Percentiles rank a stretch among this genome's conserved stretches.
These are phyloP conservation scores for Mycteria americana DNA, from an alignment of 2,797 vertebrate species.

Conservation along the genomic window DNA sequence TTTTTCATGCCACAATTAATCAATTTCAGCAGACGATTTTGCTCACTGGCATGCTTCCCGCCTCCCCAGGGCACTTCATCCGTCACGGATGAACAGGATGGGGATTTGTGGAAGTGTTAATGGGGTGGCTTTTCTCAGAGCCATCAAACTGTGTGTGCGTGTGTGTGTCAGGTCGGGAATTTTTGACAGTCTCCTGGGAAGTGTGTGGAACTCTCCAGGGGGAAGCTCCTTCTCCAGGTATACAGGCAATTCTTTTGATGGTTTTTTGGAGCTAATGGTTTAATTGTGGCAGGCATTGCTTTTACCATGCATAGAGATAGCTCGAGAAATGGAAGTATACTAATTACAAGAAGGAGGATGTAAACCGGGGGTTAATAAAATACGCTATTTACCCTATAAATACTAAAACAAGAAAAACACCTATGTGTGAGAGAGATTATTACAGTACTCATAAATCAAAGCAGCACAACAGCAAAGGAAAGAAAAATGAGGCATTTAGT, in stretches of 20 bases:
- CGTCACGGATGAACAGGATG: background rate
- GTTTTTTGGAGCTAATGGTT: background rate
- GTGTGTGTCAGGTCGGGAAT: background rate
- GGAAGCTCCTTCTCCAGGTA: background rate
- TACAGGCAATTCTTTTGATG: background rate
- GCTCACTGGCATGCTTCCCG: background rate
- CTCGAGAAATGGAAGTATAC: background rate
- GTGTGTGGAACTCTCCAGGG: background rate
- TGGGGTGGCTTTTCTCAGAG: background rate
- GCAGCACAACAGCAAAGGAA: background rate
- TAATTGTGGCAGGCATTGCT: background rate
- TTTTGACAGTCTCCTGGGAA: background rate
- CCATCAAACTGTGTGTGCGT: accelerated
- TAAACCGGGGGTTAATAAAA: background rate
- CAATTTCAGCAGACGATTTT: background rate
- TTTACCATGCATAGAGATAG: background rate
- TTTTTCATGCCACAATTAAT: constrained; percentile 25
- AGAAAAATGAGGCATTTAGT: background rate
- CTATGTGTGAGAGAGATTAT: background rate
- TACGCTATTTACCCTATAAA: background rate
- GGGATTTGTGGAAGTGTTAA: background rate
- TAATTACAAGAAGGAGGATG: background rate
- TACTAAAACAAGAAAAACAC: background rate
- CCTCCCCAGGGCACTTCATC: background rate
- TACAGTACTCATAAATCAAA: background rate